Conservation (phyloP, 2,113 vertebrate species). For the Fregetta grallaria region DNA sequence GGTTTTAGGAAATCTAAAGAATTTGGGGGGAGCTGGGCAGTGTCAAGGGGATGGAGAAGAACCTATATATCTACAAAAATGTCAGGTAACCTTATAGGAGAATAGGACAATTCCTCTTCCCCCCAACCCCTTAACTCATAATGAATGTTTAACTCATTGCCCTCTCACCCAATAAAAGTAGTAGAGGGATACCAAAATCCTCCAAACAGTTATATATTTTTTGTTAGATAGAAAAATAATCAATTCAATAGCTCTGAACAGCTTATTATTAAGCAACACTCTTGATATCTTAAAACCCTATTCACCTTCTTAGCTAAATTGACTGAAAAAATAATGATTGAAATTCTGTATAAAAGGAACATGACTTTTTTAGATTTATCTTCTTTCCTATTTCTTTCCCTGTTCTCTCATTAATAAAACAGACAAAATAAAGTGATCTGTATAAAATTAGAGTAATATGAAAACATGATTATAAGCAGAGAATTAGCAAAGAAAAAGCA, state of each 20-base stretch:
- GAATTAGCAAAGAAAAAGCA: neutral
- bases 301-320: neutral
- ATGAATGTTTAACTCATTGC: neutral
- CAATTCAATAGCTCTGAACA: neutral
- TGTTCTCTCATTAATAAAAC: neutral
- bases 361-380: neutral
- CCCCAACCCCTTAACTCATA: neutral
- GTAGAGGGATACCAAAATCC: neutral
- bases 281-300: neutral
- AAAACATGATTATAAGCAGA: neutral
- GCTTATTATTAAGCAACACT: neutral
- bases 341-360: neutral
- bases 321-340: neutral
- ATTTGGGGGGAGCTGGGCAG: neutral
- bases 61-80: neutral
- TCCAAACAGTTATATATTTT: neutral
- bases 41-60: neutral
- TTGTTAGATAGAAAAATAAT: neutral
- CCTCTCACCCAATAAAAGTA: neutral
- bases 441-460: neutral
- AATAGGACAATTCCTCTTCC: neutral
- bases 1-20: constrained; percentile 2
- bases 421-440: neutral
- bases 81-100: neutral
- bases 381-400: neutral